Evolutionary conservation across 2,113 vertebrate genomes (phyloP).

Genomic region (Noturus placidus): DNA sequence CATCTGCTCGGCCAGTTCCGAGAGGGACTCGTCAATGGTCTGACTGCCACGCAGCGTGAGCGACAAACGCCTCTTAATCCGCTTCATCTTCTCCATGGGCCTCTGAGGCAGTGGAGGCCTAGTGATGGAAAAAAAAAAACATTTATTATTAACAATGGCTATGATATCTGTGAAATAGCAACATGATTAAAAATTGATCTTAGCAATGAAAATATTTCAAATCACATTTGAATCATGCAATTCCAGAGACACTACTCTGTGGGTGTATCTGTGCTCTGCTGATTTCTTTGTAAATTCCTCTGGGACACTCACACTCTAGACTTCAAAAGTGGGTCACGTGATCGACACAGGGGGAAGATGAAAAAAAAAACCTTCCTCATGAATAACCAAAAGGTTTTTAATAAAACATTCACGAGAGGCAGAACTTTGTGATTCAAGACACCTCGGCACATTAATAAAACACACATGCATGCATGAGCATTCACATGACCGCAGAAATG

Average conservation of each 20-base stretch:
- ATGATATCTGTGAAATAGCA: neutral
- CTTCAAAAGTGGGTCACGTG: neutral
- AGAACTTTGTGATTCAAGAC: conserved; percentile 46
- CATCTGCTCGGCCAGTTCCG: conserved; percentile 98
- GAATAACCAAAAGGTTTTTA: conserved; percentile 69
- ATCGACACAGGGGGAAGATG: neutral
- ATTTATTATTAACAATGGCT: neutral
- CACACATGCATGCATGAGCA: conserved; percentile 34
- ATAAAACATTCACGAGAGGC: conserved; percentile 66
- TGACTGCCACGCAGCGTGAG: conserved; percentile 94
- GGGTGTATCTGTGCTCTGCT: neutral
- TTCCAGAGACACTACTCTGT: neutral
- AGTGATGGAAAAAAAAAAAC: neutral
- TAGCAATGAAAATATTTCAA: neutral
- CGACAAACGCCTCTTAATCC: conserved; percentile 94
- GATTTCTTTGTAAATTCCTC: neutral
- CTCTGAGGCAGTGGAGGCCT: conserved; percentile 77
- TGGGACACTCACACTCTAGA: neutral
- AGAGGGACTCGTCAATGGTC: conserved; percentile 95
- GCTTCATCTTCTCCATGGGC: conserved; percentile 91
- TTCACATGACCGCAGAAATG: conserved; percentile 10
- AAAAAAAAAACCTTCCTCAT: conserved; percentile 60
- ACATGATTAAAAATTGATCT: neutral
- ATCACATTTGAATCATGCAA: neutral
- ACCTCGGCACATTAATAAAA: conserved; percentile 49